Evolutionary conservation across 2,113 vertebrate genomes (phyloP).

Genomic region (Deroptyus accipitrinus): DNA sequence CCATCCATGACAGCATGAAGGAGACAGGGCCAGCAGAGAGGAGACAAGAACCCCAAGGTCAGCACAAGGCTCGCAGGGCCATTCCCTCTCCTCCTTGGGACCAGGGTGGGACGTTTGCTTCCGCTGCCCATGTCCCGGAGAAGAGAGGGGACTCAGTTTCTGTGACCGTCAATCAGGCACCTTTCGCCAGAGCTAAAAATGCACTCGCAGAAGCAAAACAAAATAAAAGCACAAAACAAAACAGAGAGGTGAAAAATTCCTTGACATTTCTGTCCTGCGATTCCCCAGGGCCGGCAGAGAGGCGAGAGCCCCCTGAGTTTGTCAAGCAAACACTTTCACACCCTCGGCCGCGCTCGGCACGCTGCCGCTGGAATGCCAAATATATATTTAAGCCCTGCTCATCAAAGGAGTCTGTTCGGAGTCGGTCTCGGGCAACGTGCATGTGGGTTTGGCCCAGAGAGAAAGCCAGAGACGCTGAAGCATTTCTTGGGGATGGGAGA

Average conservation of each 20-base stretch:
- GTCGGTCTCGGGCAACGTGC: conserved; percentile 60
- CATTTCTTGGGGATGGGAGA: conserved; percentile 39
- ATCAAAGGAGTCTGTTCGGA: conserved; percentile 69
- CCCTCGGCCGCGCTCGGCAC: conserved; percentile 38
- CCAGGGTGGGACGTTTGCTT: not conserved
- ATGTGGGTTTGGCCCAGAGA: conserved; percentile 66
- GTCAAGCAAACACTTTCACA: conserved; percentile 77
- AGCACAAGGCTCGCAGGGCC: not conserved
- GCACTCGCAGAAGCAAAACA: conserved; percentile 61
- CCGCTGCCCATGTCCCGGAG: not conserved
- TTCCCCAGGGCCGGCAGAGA: conserved; percentile 61
- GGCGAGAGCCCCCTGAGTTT: conserved; percentile 68
- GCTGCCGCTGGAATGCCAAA: conserved; percentile 68
- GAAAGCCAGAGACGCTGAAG: conserved; percentile 47
- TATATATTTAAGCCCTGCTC: conserved; percentile 66
- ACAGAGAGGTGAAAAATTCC: conserved; percentile 74
- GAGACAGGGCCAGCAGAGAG: not conserved
- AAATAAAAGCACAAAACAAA: conserved; percentile 75
- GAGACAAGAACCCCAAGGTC: not conserved
- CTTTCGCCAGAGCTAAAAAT: conserved; percentile 63
- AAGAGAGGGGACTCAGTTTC: conserved; percentile 43
- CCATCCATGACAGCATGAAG: accelerated
- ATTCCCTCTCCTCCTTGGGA: not conserved
- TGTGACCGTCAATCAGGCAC: conserved; percentile 22
- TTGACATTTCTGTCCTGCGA: conserved; percentile 67